Base-by-base conservation (phyloP, 2,113 vertebrate species). In the Okapia johnstoni region DNA sequence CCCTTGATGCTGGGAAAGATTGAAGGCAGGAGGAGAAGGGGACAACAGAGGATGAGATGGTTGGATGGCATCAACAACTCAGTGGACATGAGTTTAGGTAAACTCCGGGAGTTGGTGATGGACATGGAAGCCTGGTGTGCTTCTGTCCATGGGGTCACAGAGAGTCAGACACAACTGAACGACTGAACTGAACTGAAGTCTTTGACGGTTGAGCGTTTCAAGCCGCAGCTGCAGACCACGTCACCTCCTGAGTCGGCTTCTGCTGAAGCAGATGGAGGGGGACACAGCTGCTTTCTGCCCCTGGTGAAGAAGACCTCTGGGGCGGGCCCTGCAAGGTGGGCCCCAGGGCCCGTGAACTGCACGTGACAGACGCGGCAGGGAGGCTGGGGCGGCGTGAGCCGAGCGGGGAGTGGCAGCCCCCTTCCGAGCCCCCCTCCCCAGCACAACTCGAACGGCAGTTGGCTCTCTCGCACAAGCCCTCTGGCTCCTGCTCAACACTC, bases 361-460 rank as follows among this genome's bases (percentile, higher is more conserved):
- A 97, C 30, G 52, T 58, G 54, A 85, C 0, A 19, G 94, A 96
- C 25, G 93, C 92, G 80, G 33, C 3, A 0, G 83, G 97, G 97
- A 98, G 81, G 94, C 95, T 66, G 63, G 57, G 97, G 3, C 0
- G 77, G 88, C 66, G 89, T 40, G 83, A 97, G 92, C 92, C 96
- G 95, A 52, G 96, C 97, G 33, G 54, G 85, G 98, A 97, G 97
- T 70, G 85, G 77, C 84, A 36, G 94, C 91, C 98, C 96, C 96
- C 96, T 80, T 58, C 46, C 6, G 95, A 98, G 96, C 3, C 30
- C 30, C 14, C 9, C 77, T 96, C 97, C 88, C 96, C 93, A 58
- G 43, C 98, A 98, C 97, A 93, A 91, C 50, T 95, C 97, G 98
- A 98, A 98, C 93, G 96, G 97, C 97, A 97, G 98, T 98, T 98